These are phyloP conservation scores for Podiceps cristatus DNA, from an alignment of 2,113 vertebrate genomes.

Conservation along the genomic window DNA sequence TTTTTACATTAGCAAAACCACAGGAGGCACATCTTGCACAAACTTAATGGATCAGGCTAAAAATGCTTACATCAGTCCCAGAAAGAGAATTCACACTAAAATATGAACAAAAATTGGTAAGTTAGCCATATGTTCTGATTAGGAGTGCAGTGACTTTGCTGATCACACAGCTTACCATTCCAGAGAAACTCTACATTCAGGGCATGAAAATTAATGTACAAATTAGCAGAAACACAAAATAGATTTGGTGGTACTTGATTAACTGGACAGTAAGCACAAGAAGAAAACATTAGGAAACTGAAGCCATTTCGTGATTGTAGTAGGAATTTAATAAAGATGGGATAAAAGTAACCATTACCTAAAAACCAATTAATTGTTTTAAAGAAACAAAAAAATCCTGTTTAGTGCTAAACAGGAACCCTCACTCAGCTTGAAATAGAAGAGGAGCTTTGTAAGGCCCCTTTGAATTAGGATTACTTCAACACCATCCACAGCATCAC, in stretches of 20 bases:
- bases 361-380: neutral
- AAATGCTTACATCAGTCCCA: neutral
- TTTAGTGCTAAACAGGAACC: neutral
- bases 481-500: neutral
- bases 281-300: neutral
- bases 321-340: neutral
- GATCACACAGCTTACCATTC: neutral
- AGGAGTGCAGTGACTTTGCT: constrained; percentile 9
- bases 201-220: neutral
- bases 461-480: neutral
- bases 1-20: neutral
- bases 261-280: constrained; percentile 26
- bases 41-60: neutral
- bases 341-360: neutral
- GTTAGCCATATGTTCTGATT: neutral
- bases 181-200: constrained; percentile 32
- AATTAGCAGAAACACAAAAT: constrained; percentile 38
- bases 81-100: neutral
- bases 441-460: neutral
- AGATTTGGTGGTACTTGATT: constrained; percentile 35
- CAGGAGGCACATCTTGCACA: neutral
- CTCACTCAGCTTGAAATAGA: neutral
- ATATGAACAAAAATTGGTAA: neutral
- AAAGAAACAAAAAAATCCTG: neutral
- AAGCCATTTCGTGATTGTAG: constrained; percentile 9